Evolutionary conservation across 2,113 vertebrate species (phyloP), one percentile per base, ranked within the genome.

Genomic region (Cromileptes altivelis): DNA sequence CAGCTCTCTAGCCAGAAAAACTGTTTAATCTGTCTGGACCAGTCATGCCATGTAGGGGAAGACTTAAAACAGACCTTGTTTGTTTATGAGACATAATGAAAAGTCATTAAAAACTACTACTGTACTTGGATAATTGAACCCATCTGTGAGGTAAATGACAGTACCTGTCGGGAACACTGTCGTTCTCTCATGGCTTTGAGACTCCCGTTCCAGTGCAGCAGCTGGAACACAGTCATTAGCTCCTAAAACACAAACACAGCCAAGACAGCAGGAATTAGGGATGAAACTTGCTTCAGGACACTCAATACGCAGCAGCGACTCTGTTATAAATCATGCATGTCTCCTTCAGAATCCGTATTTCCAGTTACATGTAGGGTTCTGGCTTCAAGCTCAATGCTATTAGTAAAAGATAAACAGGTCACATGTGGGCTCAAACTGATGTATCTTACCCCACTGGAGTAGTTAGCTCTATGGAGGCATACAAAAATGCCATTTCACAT

Each of bases 211-310:
- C 98, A 99, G 74, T 99, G 98, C 80, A 99, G 74, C 85, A 99
- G 95, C 92, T 99, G 98, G 91, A 99, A 99, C 30, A 99, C 98
- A 0, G 98, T 99, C 98, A 99, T 99, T 93, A 99, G 95, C 91
- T 99, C 98, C 98, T 99, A 91, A 55, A 75, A 81, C 0, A 75
- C 86, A 85, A 82, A 86, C 58, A 84, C 71, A 80, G 30, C 23
- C 53, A 2, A 58, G 15, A 3, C 50, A 58, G 50, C 42, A 47
- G 23, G 21, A 72, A 55, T 53, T 14, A 79, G 47, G n/a, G 11
- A 74, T 33, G 11, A 37, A 57, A 50, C 37, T 50, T 11, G 25
- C 70, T n/a, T 56, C n/a, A 55, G 19, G 42, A 42, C 11, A 18
- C 15, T 57, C 45, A 13, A 4, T 19, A 45, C 6, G 18, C 17